These are phyloP conservation scores for Phylloscopus trochiloides DNA, from an alignment of 2,113 vertebrate species.

Conservation along the genomic window DNA sequence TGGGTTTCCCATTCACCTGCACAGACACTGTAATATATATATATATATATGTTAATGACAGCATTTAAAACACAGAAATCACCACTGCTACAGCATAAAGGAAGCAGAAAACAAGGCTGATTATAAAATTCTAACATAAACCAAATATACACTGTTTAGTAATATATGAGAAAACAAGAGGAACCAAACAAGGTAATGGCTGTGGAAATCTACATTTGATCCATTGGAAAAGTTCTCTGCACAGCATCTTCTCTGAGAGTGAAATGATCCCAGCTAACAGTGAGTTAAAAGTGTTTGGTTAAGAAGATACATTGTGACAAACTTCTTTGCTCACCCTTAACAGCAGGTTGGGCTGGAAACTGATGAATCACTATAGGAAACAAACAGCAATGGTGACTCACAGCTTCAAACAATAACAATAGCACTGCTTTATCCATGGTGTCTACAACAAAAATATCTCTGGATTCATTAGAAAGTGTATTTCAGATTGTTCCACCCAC, in stretches of 20 bases:
- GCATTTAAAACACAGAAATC: not conserved
- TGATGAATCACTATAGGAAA: constrained; percentile 54
- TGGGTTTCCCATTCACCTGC: not conserved
- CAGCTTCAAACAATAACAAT: constrained; percentile 4
- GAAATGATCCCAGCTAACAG: not conserved
- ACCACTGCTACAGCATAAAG: not conserved
- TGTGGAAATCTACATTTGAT: not conserved
- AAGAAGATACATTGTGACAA: constrained; percentile 14
- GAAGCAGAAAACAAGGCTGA: not conserved
- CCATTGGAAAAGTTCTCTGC: not conserved
- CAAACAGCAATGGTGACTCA: constrained; percentile 39
- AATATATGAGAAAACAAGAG: not conserved
- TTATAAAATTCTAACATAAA: not conserved
- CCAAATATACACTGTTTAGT: not conserved
- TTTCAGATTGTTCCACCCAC: not conserved
- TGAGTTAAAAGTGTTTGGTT: not conserved
- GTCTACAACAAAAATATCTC: constrained; percentile 4
- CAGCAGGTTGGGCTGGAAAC: constrained; percentile 27
- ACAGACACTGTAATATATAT: not conserved
- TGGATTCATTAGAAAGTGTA: not conserved
- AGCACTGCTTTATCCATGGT: not conserved
- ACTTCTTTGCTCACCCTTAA: constrained; percentile 37
- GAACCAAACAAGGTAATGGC: not conserved
- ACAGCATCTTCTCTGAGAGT: not conserved
- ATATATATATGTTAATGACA: not conserved